Evolutionary conservation across 2,888 invertebrate species (phyloP).

Genomic region (Mantis religiosa): DNA sequence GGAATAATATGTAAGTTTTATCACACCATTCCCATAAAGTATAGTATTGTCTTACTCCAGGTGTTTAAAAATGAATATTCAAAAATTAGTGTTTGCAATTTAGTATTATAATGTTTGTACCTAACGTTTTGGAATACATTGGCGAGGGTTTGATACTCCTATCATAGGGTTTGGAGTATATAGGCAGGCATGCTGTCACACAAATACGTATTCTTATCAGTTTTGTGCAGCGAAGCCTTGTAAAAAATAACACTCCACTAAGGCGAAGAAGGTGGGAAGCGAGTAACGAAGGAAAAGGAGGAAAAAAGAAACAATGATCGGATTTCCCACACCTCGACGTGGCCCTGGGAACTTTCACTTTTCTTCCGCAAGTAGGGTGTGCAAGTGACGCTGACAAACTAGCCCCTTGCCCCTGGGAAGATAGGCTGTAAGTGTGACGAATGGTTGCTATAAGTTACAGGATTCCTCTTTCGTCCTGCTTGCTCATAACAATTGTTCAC

Average conservation of each 20-base stretch:
- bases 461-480: background rate
- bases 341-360: background rate
- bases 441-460: conserved; percentile 20
- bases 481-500: too few relatives aligned
- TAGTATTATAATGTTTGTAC: too few relatives aligned
- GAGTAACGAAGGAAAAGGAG: background rate
- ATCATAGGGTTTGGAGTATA: too few relatives aligned
- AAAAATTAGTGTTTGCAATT: too few relatives aligned
- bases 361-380: background rate
- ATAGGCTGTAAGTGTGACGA: conserved; percentile 22
- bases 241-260: background rate
- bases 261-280: background rate
- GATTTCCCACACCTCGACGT: background rate
- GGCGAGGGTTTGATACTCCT: too few relatives aligned
- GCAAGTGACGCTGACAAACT: conserved; percentile 1
- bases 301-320: background rate
- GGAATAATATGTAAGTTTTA: too few relatives aligned
- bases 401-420: conserved; percentile 2
- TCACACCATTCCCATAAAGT: too few relatives aligned
- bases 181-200: background rate
- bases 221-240: background rate
- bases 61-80: too few relatives aligned
- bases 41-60: too few relatives aligned
- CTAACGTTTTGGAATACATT: too few relatives aligned
- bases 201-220: background rate